phyloP scores from a whole-genome alignment of 1,140 invertebrate genomes.

The Teleopsis dalmanni region DNA sequence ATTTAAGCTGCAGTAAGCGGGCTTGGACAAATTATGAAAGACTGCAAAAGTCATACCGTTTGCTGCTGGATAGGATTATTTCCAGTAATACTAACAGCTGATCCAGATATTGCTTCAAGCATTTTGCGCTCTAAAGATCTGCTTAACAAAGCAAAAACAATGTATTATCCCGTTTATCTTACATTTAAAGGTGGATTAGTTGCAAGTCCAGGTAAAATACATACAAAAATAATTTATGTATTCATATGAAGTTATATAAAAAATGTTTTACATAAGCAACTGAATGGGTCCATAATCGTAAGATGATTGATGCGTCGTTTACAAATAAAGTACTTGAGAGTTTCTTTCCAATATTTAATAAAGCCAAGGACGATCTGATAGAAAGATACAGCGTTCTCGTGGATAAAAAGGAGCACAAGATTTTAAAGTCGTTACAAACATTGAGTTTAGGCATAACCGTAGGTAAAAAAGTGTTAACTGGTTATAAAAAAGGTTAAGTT shows the following conservation, averaged over 20 bases:
- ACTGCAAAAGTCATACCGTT: not conserved
- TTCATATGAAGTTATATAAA: no score
- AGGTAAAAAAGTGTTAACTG: not conserved
- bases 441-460: not conserved
- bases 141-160: not conserved
- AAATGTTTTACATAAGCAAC: no score
- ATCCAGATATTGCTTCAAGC: not conserved
- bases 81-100: slow-evolving; percentile 1
- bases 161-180: not conserved
- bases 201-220: no score
- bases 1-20: no score
- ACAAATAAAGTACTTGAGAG: not conserved
- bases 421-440: not conserved
- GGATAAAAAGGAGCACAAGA: not conserved
- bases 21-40: not conserved
- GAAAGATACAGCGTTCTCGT: not conserved
- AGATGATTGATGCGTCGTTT: slow-evolving; percentile 1
- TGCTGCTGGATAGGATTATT: not conserved
- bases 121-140: not conserved
- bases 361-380: not conserved
- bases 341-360: slow-evolving; percentile 6
- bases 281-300: slow-evolving; percentile 2
- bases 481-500: not conserved
- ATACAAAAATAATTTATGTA: no score
- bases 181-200: not conserved